Evolutionary conservation across 2,113 vertebrate species (phyloP).

Genomic region (Nycticryphes semicollaris): DNA sequence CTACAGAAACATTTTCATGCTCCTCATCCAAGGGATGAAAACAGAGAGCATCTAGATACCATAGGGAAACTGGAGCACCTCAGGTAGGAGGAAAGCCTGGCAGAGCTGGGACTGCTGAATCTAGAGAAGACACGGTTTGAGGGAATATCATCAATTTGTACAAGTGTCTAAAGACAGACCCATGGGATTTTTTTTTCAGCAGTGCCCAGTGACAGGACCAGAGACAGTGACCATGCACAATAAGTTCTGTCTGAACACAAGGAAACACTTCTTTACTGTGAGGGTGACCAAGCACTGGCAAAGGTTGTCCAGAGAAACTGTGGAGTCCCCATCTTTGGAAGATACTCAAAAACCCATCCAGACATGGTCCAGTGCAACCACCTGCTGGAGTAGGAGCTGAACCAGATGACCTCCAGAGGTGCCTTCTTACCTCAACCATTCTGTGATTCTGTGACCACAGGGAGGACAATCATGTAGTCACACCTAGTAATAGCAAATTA

Average conservation of each 20-base stretch:
- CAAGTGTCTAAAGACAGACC: not conserved
- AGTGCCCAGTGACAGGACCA: not conserved
- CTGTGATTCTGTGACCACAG: not conserved
- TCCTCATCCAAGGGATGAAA: not conserved
- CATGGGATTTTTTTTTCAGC: not conserved
- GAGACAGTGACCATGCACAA: not conserved
- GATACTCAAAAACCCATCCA: not conserved
- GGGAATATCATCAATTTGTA: not conserved
- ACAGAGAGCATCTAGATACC: not conserved
- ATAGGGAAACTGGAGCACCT: not conserved
- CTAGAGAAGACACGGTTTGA: not conserved
- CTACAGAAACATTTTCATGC: not conserved
- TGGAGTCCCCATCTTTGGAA: not conserved
- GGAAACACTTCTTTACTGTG: not conserved
- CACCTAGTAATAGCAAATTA: not conserved
- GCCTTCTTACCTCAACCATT: not conserved
- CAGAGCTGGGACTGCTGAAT: not conserved
- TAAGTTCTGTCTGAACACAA: not conserved
- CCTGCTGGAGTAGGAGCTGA: not conserved
- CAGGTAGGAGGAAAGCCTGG: not conserved
- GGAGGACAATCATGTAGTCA: not conserved
- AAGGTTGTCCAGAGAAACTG: not conserved
- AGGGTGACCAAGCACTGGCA: not conserved
- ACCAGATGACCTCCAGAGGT: not conserved
- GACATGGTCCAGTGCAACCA: not conserved